These are phyloP conservation scores for Columba janthina DNA, from an alignment of 2,113 vertebrate species.

Conservation along the genomic window DNA sequence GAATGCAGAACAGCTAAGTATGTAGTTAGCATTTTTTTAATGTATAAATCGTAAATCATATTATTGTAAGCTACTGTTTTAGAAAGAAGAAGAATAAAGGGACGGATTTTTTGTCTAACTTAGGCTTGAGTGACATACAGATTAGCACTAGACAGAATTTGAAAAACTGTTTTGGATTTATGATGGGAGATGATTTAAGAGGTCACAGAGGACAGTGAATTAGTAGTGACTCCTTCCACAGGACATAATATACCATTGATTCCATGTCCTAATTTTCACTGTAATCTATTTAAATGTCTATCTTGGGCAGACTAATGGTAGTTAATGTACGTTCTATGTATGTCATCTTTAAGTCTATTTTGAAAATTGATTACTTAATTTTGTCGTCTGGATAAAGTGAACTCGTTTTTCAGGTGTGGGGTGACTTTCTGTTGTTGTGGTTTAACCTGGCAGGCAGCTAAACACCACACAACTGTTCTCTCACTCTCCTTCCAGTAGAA, in stretches of 20 bases:
- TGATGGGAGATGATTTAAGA: background rate
- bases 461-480: too few species aligned
- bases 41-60: background rate
- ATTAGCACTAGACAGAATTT: background rate
- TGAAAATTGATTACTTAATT: background rate
- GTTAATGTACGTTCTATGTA: background rate
- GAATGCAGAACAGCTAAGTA: background rate
- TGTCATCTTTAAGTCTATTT: background rate
- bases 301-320: background rate
- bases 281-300: background rate
- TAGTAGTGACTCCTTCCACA: background rate
- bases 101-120: background rate
- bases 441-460: too few species aligned
- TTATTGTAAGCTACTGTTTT: background rate
- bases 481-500: too few species aligned
- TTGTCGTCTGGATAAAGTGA: background rate
- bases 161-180: background rate
- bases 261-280: background rate
- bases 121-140: background rate
- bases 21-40: background rate
- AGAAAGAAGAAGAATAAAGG: background rate
- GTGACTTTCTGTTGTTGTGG: background rate
- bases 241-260: background rate
- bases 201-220: background rate
- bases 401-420: background rate